Base-by-base conservation (phyloP, 2,888 invertebrate species). In the Ectemnius cavifrons region DNA sequence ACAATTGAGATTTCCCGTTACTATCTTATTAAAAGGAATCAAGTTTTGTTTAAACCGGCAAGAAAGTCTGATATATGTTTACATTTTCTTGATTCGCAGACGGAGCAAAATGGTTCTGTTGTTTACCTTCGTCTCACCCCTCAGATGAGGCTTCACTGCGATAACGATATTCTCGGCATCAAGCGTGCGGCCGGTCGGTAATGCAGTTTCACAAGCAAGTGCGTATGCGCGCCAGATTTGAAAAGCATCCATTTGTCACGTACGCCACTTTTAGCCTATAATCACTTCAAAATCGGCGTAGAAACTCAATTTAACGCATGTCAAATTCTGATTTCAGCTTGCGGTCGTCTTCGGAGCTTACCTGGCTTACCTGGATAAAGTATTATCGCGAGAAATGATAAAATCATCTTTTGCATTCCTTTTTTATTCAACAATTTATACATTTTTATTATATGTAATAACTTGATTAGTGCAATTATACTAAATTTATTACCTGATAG, bases 171-270 rank as follows among this genome's bases (percentile, higher is more conserved):
- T 37, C 37, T 37, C 37, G 11, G 37, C 37, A 37, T 6, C 2
- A 52, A 5, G 13, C n/a, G 16, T 14, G 52, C 52, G 16, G 16
- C 4, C 52, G 52, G 13, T 52, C 16, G 14, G 16, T 16, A 16
- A 16, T 16, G 52, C 52, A 52, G 16, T 16, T 52, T 52, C 5
- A 52, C 0, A 2, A 11, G 6, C 2, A 16, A 73, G 6, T 3
- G 18, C 73, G 73, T 63, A 18, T 79, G 65, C 64, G 67, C 72
- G 80, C 67, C 5, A 49, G 45, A 68, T 75, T 75, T 11, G n/a
- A 80, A 63, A 52, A 52, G 16, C 28, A 64, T n/a, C 68, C 57
- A 47, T 80, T 79, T 72, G 80, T 80, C 80, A 80, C 80, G 80
- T 80, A 80, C 74, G 47, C 66, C 4, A 46, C n/a, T 28, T 58